phyloP scores from a whole-genome alignment of 2,113 vertebrate species.

The Harpagus bidentatus region DNA sequence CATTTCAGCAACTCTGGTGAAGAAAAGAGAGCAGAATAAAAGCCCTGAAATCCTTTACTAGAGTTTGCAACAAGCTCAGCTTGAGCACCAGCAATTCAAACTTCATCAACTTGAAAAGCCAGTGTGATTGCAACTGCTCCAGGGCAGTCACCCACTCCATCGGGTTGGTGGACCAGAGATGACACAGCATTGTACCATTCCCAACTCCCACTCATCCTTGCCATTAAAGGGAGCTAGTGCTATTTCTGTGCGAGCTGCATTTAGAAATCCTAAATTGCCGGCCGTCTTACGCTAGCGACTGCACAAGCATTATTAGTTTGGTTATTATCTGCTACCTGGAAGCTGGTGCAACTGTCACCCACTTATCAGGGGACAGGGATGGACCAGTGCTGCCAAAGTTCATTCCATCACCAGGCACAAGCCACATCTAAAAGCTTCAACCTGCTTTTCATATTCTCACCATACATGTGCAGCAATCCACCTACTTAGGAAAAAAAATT shows the following conservation, averaged over 20 bases:
- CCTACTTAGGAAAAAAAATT: rapidly evolving
- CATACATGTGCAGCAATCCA: neutral
- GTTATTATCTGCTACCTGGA: neutral
- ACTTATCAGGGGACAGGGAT: neutral
- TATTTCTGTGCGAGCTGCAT: neutral
- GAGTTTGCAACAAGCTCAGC: neutral
- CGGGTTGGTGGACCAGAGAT: neutral
- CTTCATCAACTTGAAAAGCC: neutral
- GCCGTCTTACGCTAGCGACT: neutral
- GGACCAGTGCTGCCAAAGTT: neutral
- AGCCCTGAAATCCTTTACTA: neutral
- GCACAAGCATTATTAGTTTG: neutral
- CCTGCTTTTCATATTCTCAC: neutral
- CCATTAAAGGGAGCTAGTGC: neutral
- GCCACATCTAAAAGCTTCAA: neutral
- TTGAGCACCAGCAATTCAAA: neutral
- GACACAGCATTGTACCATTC: neutral
- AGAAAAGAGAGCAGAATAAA: neutral
- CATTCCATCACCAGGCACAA: neutral
- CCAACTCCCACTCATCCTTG: neutral
- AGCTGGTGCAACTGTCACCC: neutral
- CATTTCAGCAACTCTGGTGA: neutral
- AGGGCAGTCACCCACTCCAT: neutral
- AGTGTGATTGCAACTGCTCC: neutral
- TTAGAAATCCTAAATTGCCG: neutral